Conservation (phyloP, 1,140 invertebrate genomes). For the Bombus cullumanus region DNA sequence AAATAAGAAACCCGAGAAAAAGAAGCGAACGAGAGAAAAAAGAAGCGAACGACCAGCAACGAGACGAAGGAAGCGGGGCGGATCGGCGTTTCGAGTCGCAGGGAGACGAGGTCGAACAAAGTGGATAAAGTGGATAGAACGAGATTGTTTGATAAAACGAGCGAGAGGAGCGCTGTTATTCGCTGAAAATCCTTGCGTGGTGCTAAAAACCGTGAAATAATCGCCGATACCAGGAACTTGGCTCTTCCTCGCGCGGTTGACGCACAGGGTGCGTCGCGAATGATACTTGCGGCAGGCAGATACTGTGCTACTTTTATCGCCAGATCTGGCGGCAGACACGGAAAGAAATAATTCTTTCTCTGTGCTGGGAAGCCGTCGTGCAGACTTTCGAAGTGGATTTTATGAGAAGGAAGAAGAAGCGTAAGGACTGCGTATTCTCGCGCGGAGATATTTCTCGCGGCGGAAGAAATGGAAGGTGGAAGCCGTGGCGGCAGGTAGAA, state of each 20-base stretch:
- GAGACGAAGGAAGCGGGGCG: background rate
- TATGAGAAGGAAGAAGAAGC: background rate
- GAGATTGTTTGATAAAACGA: conserved; percentile 31
- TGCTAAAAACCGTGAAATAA: background rate
- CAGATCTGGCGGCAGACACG: background rate
- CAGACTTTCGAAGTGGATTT: background rate
- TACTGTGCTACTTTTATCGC: conserved; percentile 20
- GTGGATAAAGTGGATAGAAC: conserved; percentile 23
- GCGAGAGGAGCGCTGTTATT: background rate
- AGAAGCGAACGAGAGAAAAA: background rate
- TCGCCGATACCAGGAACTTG: background rate
- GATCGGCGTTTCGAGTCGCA: background rate
- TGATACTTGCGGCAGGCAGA: conserved; percentile 5
- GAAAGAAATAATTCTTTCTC: conserved; percentile 9
- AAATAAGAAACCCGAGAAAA: background rate
- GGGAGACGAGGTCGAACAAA: background rate
- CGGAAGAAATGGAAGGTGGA: background rate
- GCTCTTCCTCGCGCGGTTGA: background rate
- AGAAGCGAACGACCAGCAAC: background rate
- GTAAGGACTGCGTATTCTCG: background rate
- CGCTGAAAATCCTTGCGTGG: background rate
- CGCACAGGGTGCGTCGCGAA: background rate
- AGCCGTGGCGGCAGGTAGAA: background rate
- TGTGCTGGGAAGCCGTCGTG: background rate
- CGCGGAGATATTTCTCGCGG: background rate